Conservation (phyloP, 2,888 invertebrate genomes). For the Fabriciana adippe region DNA sequence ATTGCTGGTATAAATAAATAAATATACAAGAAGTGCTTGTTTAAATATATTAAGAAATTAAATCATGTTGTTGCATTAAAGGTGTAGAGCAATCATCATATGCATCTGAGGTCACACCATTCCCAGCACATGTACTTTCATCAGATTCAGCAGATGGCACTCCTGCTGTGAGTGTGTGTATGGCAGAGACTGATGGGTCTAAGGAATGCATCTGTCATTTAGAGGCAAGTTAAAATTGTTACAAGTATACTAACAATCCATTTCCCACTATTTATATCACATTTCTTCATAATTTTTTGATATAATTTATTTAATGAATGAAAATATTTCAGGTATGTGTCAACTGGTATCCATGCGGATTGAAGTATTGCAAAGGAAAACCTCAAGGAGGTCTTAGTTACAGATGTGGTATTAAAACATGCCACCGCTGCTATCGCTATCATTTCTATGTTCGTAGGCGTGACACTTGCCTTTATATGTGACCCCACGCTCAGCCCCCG, state of each 20-base stretch:
- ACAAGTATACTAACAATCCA: background rate
- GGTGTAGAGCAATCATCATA: conserved; percentile 88
- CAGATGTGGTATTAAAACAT: conserved; percentile 97
- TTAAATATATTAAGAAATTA: too few species aligned
- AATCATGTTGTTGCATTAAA: conserved; percentile 49
- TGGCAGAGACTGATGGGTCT: conserved; percentile 85
- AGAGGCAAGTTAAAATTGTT: conserved; percentile 72
- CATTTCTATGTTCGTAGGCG: conserved; percentile 92
- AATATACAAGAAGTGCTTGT: too few species aligned
- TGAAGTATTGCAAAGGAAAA: conserved; percentile 96
- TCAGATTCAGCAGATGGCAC: conserved; percentile 59
- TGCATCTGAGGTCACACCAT: conserved; percentile 86
- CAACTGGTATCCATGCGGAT: conserved; percentile 97
- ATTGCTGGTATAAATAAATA: too few species aligned
- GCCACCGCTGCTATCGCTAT: conserved; percentile 94
- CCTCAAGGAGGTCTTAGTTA: conserved; percentile 86
- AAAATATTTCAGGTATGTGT: conserved; percentile 75
- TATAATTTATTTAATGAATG: background rate
- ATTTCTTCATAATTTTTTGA: background rate
- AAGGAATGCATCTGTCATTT: conserved; percentile 92
- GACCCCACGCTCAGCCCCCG: conserved; percentile 58
- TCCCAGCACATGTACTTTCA: conserved; percentile 81
- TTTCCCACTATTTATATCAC: background rate
- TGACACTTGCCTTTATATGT: conserved; percentile 77
- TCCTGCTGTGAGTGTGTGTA: conserved; percentile 80